Conservation (phyloP, 2,113 vertebrate species). For the Noturus placidus region DNA sequence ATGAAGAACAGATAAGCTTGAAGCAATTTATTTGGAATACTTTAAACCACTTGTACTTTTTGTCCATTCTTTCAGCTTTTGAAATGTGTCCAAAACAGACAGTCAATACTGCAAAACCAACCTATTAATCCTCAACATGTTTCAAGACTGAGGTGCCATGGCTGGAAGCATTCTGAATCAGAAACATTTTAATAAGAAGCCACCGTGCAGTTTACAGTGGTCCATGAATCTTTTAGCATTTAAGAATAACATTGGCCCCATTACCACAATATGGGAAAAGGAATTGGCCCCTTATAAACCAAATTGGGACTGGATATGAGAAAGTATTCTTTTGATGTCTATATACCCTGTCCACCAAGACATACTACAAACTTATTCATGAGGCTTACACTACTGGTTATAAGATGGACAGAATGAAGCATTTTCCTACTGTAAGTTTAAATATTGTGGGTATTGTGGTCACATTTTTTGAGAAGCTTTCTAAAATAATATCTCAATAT, state of each 20-base stretch:
- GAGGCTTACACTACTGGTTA: too few species aligned
- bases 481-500: too few species aligned
- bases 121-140: neutral
- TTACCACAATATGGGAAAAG: too few species aligned
- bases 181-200: conserved; percentile 22
- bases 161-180: neutral
- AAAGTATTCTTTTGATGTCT: too few species aligned
- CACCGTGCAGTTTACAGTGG: neutral
- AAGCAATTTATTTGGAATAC: neutral
- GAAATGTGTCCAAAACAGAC: conserved; percentile 8
- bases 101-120: neutral
- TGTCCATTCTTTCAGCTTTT: conserved; percentile 5
- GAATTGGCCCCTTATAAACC: too few species aligned
- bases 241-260: conserved; percentile 18
- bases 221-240: conserved; percentile 30
- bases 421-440: too few species aligned
- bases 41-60: neutral
- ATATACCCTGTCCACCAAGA: too few species aligned
- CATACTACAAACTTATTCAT: too few species aligned
- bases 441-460: too few species aligned
- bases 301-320: too few species aligned
- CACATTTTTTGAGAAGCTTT: too few species aligned
- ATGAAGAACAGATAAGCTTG: neutral
- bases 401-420: too few species aligned
- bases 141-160: neutral